Evolutionary conservation across 1,140 invertebrate species (phyloP), one percentile per base, ranked within the genome.

Genomic region (Ditylenchus dipsaci): DNA sequence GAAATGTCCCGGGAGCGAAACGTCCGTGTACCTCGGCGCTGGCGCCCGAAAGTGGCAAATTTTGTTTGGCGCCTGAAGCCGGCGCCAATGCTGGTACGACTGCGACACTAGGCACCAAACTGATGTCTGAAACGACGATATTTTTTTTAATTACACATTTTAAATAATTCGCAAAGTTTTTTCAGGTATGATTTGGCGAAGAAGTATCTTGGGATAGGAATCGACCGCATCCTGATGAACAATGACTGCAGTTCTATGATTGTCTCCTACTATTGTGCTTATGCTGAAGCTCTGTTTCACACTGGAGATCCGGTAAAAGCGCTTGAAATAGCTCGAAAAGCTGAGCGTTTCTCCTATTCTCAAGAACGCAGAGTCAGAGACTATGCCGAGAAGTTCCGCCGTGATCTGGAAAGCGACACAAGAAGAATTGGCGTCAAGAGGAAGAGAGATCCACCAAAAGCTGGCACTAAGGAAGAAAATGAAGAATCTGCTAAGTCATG

Each of bases 231-330:
- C n/a, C 15, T 81, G 17, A 47, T 76, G 49, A 62, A 75, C 8
- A 47, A 74, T 17, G 76, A 76, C 30, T 78, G 61, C 63, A 75
- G 68, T 26, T 61, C 27, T 29, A 17, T 77, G 13, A 42, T 78
- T 13, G 60, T 77, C 26, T 59, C 68, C 30, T 78, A 74, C 42
- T 83, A 83, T 57, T 83, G 81, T 59, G 78, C 78, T 23, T 82
- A 83, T 66, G 80, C 80, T 0, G 80, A 82, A 61, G 76, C 82
- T 8, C 60, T 82, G 19, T 83, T 76, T 57, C 80, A 82, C 67
- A 80, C 73, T 1, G 81, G 76, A 1, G 63, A 74, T 19, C 66
- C 66, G 21, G 82, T 82, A 47, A 53, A 76, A 65, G 82, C 81
- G 8, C 43, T 83, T 0, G 69, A 83, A 47, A 80, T 67, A 33